Percentiles rank a stretch among this genome's conserved stretches.
Conservation (phyloP, 2,113 vertebrate species). For the Chrysemys picta region DNA sequence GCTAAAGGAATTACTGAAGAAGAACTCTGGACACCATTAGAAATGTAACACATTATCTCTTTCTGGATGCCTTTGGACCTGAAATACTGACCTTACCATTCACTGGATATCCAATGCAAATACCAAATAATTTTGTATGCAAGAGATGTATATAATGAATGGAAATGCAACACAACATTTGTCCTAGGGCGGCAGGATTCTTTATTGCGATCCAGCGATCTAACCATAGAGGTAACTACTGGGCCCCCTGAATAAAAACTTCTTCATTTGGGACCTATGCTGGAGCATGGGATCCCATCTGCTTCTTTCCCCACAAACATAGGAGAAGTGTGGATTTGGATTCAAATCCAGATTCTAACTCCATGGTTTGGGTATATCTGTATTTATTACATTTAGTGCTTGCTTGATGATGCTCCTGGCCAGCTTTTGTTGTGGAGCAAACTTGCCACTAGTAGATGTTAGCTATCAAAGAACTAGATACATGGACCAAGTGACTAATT, state of each 20-base stretch:
- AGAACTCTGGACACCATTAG: background rate
- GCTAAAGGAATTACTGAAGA: background rate
- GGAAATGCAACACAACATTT: background rate
- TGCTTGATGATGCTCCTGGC: background rate
- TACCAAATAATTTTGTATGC: background rate
- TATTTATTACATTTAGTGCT: background rate
- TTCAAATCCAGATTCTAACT: fast-evolving
- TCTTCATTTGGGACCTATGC: background rate
- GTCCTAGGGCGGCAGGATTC: background rate
- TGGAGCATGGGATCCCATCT: background rate
- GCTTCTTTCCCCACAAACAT: background rate
- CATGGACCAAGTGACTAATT: constrained; percentile 65
- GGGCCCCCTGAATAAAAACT: background rate
- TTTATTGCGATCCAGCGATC: background rate
- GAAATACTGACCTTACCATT: background rate
- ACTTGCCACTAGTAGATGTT: constrained; percentile 11
- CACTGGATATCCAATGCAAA: background rate
- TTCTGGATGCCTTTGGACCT: background rate
- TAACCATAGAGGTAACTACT: fast-evolving
- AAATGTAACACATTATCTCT: fast-evolving
- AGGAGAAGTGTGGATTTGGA: fast-evolving
- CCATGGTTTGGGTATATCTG: background rate
- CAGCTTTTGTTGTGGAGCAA: background rate
- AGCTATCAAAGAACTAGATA: constrained; percentile 56
- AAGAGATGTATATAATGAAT: background rate